Base-by-base conservation (phyloP, 2,797 vertebrate species). In the Manis crassicaudata region DNA sequence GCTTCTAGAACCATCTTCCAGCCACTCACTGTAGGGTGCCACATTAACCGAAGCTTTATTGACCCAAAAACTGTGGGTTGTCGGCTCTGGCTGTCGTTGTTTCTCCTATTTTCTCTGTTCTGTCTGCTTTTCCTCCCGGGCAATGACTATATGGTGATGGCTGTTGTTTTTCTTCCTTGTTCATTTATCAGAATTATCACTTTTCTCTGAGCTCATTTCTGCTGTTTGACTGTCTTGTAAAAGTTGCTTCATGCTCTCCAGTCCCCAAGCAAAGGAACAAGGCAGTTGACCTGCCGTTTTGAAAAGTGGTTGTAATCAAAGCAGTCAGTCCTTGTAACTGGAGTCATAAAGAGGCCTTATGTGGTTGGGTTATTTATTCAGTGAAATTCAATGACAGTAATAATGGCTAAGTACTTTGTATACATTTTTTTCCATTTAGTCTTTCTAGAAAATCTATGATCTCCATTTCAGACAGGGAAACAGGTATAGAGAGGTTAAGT, bases 311-410 rank as follows among this genome's bases (percentile, higher is more conserved):
- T 85, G 17, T 94, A 37, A 82, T 94, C 6, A 7, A 93, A 94
- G 46, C 56, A 70, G n/a, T 83, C 83, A 88, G 86, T 94, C 70
- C 91, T 89, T 92, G 58, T 82, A 96, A 93, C 43, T 96, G 70
- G 46, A 90, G 95, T 92, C 32, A 58, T 86, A 85, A 76, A 93
- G 81, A 93, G 7, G 62, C 54, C 80, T 94, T 83, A 52, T 56
- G 62, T 82, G 77, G 85, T 94, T 46, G 65, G 50, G 84, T 88
- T 94, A 84, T 92, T 97, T 85, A 92, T 85, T 88, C 46, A 72
- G 43, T 88, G 88, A 92, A 90, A 95, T 95, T 94, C 88, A 93
- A 0, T 93, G 84, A 37, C 23, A 75, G 60, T 52, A 82, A 82
- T 72, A 90, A 92, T 54, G 60, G 82, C 52, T 75, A 89, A 92